Evolutionary conservation across 1,140 invertebrate species (phyloP).

Genomic region (Ostrea denselamellosa): DNA sequence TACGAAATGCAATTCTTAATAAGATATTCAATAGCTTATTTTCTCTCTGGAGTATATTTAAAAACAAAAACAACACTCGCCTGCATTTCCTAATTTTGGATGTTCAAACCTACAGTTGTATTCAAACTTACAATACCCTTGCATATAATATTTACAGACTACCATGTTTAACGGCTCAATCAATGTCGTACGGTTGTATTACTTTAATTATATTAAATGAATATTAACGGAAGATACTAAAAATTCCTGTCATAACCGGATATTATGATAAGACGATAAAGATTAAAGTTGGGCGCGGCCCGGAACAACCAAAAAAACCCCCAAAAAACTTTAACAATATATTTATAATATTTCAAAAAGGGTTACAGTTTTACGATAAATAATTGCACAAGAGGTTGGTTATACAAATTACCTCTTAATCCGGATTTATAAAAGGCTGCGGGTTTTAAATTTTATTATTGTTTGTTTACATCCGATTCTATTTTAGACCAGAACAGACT

Average conservation of each 20-base stretch:
- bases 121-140: slow-evolving; percentile 60
- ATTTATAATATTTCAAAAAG: too few species aligned
- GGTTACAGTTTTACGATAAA: too few species aligned
- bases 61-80: slow-evolving; percentile 4
- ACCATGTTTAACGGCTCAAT: slow-evolving; percentile 35
- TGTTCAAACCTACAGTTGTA: slow-evolving; percentile 61
- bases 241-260: not conserved
- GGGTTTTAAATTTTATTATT: slow-evolving; percentile 18
- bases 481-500: not conserved
- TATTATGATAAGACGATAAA: not conserved
- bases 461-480: slow-evolving; percentile 9
- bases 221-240: not conserved
- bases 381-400: too few species aligned
- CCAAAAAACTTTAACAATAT: too few species aligned
- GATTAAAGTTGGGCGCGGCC: too few species aligned
- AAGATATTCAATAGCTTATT: not conserved
- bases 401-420: not conserved
- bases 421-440: not conserved
- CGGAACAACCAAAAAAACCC: too few species aligned
- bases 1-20: not conserved
- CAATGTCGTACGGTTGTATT: not conserved
- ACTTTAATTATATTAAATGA: not conserved
- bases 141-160: slow-evolving; percentile 61
- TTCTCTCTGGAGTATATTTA: not conserved
- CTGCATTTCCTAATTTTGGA: slow-evolving; percentile 50